phyloP scores from a whole-genome alignment of 2,888 invertebrate genomes.

The Corythucha ciliata region DNA sequence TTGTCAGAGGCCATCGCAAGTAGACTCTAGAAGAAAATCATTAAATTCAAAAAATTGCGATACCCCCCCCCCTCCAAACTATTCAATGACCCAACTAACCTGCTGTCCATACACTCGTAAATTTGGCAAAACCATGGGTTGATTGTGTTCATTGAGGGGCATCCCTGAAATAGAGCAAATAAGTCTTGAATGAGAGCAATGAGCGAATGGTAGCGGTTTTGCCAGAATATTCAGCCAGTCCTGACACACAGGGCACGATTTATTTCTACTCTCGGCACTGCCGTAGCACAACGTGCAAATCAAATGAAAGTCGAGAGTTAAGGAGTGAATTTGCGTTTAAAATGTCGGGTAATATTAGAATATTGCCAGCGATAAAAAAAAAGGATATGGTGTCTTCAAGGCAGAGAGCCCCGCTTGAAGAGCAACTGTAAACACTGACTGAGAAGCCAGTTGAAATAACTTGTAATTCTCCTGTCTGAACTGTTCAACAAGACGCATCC shows the following conservation, averaged over 20 bases:
- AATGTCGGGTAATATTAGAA: not conserved
- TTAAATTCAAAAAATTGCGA: too few species aligned
- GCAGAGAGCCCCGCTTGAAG: constrained; percentile 91
- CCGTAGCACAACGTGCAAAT: constrained; percentile 65
- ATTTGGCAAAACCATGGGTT: constrained; percentile 97
- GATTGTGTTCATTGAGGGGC: constrained; percentile 93
- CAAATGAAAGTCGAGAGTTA: constrained; percentile 33
- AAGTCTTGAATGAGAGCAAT: constrained; percentile 90
- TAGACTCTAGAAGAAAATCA: constrained; percentile 62
- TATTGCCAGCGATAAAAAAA: constrained; percentile 30
- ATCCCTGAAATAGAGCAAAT: constrained; percentile 84
- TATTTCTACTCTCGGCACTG: constrained; percentile 56
- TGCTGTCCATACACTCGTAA: constrained; percentile 93
- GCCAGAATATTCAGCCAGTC: constrained; percentile 80
- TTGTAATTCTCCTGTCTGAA: constrained; percentile 91
- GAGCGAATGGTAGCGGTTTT: constrained; percentile 79
- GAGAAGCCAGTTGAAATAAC: constrained; percentile 83
- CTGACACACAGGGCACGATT: constrained; percentile 88
- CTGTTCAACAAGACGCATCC: constrained; percentile 76
- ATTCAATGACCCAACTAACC: too few species aligned
- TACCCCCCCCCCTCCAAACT: too few species aligned
- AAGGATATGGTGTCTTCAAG: constrained; percentile 83
- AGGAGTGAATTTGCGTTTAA: constrained; percentile 37
- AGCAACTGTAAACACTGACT: constrained; percentile 84
- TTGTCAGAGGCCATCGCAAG: constrained; percentile 83